phyloP scores from a whole-genome alignment of 2,888 invertebrate genomes.

The Ditylenchus weischeri region DNA sequence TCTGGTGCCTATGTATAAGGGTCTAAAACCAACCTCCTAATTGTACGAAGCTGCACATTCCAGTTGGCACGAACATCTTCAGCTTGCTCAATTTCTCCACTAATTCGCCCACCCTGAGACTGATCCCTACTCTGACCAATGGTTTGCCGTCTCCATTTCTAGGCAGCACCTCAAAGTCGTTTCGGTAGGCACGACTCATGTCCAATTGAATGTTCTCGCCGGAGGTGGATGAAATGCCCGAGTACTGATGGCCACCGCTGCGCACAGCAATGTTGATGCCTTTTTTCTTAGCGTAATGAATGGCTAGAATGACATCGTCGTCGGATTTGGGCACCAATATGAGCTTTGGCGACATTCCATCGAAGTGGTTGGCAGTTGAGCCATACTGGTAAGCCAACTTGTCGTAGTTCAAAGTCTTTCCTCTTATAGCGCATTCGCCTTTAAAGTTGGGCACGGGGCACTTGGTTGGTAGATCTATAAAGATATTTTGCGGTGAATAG shows the following conservation, averaged over 20 bases:
- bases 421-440: no score
- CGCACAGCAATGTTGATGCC: slow-evolving; percentile 8
- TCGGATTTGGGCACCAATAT: slow-evolving; percentile 5
- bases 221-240: background rate
- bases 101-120: background rate
- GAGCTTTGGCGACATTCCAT: background rate
- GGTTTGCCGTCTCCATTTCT: no score
- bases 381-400: background rate
- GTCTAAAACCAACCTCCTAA: no score
- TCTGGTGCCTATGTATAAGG: no score
- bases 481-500: no score
- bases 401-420: no score
- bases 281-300: background rate
- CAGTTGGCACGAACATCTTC: background rate
- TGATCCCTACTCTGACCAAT: slow-evolving; percentile 6
- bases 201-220: slow-evolving; percentile 7
- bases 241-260: slow-evolving; percentile 10
- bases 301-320: background rate
- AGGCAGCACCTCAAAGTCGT: no score
- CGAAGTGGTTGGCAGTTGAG: slow-evolving; percentile 1
- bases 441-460: no score
- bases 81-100: background rate
- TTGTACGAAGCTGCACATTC: background rate
- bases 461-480: no score
- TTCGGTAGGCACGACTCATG: slow-evolving; percentile 5